Percentiles rank a stretch among this genome's conserved stretches.
Conservation (phyloP, 1,140 invertebrate species). For the Ctenoplectra terminalis region DNA sequence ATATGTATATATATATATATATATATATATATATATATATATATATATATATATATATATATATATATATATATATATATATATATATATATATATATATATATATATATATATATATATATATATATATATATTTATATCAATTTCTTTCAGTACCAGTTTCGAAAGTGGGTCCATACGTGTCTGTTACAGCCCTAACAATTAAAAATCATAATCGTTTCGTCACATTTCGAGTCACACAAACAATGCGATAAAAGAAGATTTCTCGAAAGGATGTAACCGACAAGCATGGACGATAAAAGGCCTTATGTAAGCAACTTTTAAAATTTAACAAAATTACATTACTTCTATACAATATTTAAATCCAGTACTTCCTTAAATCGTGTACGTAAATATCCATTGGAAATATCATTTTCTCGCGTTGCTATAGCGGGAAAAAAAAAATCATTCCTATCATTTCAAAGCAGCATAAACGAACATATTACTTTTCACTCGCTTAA, state of each 20-base stretch:
- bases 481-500: neutral
- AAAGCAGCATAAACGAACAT: constrained; percentile 9
- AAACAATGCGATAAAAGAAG: neutral
- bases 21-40: neutral
- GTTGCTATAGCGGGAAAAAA: neutral
- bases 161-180: constrained; percentile 43
- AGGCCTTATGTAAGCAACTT: constrained; percentile 55
- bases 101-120: neutral
- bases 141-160: constrained; percentile 53
- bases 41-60: neutral
- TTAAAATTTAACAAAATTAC: constrained; percentile 52
- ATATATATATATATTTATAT: constrained; percentile 44
- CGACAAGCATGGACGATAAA: constrained; percentile 58
- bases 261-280: constrained; percentile 17
- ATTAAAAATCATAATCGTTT: constrained; percentile 21
- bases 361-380: constrained; percentile 48
- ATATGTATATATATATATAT: neutral
- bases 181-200: constrained; percentile 39
- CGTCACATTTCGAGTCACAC: too few relatives aligned
- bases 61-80: neutral
- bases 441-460: constrained; percentile 30
- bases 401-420: constrained; percentile 21
- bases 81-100: neutral
- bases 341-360: constrained; percentile 40
- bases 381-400: constrained; percentile 9